These are phyloP conservation scores for Lagopus muta DNA, from an alignment of 2,113 vertebrate species.

Conservation along the genomic window DNA sequence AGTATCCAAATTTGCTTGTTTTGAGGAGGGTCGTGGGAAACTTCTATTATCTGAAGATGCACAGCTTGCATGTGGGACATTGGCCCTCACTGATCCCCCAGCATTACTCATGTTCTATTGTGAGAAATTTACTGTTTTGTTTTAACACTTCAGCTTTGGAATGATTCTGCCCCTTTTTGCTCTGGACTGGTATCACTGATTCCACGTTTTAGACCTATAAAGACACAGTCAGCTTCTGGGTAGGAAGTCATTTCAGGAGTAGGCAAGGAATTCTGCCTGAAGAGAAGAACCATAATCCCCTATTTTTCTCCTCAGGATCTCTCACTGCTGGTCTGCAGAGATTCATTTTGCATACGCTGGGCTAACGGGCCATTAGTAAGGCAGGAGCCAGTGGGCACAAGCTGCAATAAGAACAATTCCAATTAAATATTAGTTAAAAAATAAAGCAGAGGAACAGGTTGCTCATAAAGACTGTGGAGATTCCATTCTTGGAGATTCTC, in stretches of 20 bases:
- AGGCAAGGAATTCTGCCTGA: neutral
- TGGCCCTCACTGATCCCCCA: neutral
- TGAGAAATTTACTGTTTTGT: neutral
- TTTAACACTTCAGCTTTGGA: slow-evolving; percentile 42
- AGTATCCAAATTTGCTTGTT: neutral
- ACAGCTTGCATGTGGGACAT: neutral
- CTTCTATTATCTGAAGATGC: slow-evolving; percentile 34
- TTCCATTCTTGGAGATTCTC: neutral
- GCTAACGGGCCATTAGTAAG: neutral
- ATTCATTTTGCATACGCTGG: neutral
- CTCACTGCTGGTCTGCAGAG: neutral
- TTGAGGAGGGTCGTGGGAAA: slow-evolving; percentile 36
- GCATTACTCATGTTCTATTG: neutral
- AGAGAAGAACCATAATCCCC: neutral
- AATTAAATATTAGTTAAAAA: neutral
- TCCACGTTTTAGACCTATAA: neutral
- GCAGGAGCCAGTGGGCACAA: neutral
- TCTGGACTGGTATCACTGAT: neutral
- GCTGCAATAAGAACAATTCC: neutral
- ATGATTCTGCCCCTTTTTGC: slow-evolving; percentile 22
- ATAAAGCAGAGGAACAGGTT: neutral
- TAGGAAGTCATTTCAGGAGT: neutral
- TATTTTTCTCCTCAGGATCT: neutral
- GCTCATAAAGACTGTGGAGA: neutral
- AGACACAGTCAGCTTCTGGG: neutral